phyloP scores from a whole-genome alignment of 1,140 invertebrate species.

The Dufourea novaeangliae region DNA sequence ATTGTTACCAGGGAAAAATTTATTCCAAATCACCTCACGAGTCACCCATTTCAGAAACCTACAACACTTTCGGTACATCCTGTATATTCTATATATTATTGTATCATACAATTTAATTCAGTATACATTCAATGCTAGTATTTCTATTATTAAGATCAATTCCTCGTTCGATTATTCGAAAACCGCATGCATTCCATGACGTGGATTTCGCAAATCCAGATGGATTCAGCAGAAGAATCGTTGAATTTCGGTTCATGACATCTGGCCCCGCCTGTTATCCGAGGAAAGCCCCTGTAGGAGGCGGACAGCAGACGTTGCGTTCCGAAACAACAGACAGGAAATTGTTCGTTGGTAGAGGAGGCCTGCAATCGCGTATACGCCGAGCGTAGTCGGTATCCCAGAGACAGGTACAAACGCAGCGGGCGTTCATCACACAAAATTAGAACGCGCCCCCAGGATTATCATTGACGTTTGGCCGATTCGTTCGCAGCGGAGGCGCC shows the following conservation, averaged over 20 bases:
- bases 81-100: too few relatives aligned
- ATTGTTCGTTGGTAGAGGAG: background rate
- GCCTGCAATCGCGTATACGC: background rate
- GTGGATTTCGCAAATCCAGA: too few relatives aligned
- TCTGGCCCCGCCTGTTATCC: background rate
- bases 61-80: too few relatives aligned
- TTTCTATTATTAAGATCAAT: too few relatives aligned
- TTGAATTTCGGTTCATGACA: background rate
- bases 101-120: too few relatives aligned
- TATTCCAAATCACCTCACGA: too few relatives aligned
- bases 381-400: background rate
- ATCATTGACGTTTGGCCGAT: slow-evolving; percentile 52
- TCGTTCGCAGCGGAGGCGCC: slow-evolving; percentile 27
- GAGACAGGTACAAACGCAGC: background rate
- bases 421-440: slow-evolving; percentile 37
- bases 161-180: too few relatives aligned
- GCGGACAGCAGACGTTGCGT: background rate
- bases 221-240: too few relatives aligned
- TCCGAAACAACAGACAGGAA: background rate
- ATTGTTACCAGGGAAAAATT: too few relatives aligned
- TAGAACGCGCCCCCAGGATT: slow-evolving; percentile 28
- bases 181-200: too few relatives aligned
- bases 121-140: too few relatives aligned
- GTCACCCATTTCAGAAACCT: too few relatives aligned
- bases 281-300: background rate